Evolutionary conservation across 2,113 vertebrate genomes (phyloP), one percentile per base, ranked within the genome.

Genomic region (Caracal caracal): DNA sequence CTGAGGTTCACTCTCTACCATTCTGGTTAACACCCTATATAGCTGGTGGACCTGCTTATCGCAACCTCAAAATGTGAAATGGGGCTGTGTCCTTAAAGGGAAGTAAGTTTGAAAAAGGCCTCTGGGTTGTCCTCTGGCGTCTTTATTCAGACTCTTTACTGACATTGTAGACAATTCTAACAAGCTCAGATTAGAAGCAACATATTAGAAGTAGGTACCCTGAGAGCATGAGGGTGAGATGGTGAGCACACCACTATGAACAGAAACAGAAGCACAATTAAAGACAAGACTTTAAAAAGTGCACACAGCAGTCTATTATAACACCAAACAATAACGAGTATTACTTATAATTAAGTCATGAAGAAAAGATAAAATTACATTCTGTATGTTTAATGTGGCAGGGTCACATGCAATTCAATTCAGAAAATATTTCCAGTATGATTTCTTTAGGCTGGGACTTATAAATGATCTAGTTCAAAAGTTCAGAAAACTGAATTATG

Each of bases 301-400:
- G 51, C 3, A 75, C 13, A 43, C 73, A 47, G 47, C 13, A 30
- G 24, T 92, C 51, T 78, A 71, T 70, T 49, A 90, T 0, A 86
- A 35, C 33, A 92, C 28, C 88, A 95, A 95, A 92, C 49, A 93
- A 47, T 63, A 84, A 94, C 2, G 24, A 85, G 76, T 86, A 81
- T 51, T 76, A 43, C 56, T 96, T 93, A 90, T 87, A 88, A 95
- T 80, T 76, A 97, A 83, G 70, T 63, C 78, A 82, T 12, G 75
- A 71, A 70, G 65, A 80, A 82, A 90, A 90, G 35, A 66, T 40
- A 93, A 94, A 30, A 84, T 59, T 87, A 59, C 15, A 49, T 82
- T 87, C 85, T 35, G 65, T 10, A 93, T 70, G 83, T 33, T 90
- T 94, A 78, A 97, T 12, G 68, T 13, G 53, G 63, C 66, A 96